Evolutionary conservation across 2,888 invertebrate genomes (phyloP).

Genomic region (Andrena haemorrhoa): DNA sequence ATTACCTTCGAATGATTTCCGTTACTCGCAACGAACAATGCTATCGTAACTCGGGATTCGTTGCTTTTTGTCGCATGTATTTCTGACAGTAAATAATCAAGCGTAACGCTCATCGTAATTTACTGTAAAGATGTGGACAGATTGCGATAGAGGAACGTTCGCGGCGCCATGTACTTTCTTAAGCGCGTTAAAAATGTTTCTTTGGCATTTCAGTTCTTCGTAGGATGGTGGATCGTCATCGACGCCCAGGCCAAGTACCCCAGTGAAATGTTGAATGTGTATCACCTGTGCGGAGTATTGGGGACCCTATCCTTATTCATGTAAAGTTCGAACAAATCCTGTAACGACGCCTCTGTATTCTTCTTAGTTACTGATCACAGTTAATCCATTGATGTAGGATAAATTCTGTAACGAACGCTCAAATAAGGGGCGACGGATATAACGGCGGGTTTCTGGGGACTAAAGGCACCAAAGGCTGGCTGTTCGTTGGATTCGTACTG

Average conservation of each 20-base stretch:
- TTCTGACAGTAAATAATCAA: not conserved
- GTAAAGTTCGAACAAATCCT: constrained; percentile 85
- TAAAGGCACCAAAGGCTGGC: constrained; percentile 96
- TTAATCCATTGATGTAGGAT: constrained; percentile 87
- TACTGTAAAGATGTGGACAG: too few species aligned
- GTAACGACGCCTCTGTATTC: too few species aligned
- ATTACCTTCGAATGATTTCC: not conserved
- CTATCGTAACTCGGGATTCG: not conserved
- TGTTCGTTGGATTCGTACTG: constrained; percentile 98
- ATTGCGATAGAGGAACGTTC: too few species aligned
- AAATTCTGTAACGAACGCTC: constrained; percentile 97
- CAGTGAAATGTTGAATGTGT: constrained; percentile 90
- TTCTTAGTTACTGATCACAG: constrained; percentile 2
- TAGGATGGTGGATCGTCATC: constrained; percentile 99
- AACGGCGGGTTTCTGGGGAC: constrained; percentile 94
- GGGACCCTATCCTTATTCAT: constrained; percentile 97
- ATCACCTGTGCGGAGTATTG: constrained; percentile 97
- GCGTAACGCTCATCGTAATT: constrained; percentile 4
- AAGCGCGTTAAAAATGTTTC: not conserved
- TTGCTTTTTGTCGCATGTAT: not conserved
- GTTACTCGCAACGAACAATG: not conserved
- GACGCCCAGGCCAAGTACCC: constrained; percentile 95
- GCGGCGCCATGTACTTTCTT: not conserved
- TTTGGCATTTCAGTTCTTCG: constrained; percentile 91
- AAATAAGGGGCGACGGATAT: constrained; percentile 94